Base-by-base conservation (phyloP, 1,140 invertebrate genomes). In the Diuraphis noxia region DNA sequence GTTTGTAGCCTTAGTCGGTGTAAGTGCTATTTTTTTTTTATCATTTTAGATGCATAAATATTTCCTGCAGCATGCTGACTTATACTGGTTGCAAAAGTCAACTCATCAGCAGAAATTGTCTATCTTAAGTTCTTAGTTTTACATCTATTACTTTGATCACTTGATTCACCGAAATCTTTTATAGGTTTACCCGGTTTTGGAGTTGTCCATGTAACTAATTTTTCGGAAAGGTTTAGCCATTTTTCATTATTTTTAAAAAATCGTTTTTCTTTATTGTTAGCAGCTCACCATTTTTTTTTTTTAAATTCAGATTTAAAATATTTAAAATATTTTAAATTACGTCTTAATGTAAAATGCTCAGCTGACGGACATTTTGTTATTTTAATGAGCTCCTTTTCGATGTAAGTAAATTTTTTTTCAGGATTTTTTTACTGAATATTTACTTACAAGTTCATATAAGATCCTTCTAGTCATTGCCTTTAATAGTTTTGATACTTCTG, bases 261-360 rank as follows among this genome's bases (percentile, higher is more conserved):
- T 7, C 56, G 56, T 72, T 72, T 30, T 30, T 72, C 56, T 72
- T 72, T 72, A 72, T 72, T 72, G 56, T 30, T 72, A 72, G 56
- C 56, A 72, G 56, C 56, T 72, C 8, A 10, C 56, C 56, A 72
- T n/a, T n/a, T n/a, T 72, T 72, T 72, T 30, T 72, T 72, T 72
- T 72, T 72, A 72, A 72, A n/a, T 10, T 72, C 56, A 30, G 25
- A n/a, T n/a, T n/a, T n/a, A n/a, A n/a, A n/a, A n/a, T n/a, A 72
- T n/a, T 72, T 72, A 72, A 72, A 72, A 72, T 72, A 72, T 30
- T 30, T 72, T 72, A 72, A n/a, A 72, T 72, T 72, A 72, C 56
- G 56, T 25, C 56, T 72, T 72, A 72, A 25, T 72, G 56, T 72
- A n/a, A 72, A 72, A 30, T 72, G 56, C 30, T 72, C 56, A 72